Conservation (phyloP, 2,888 invertebrate species). For the Drosophila anomalipes region DNA sequence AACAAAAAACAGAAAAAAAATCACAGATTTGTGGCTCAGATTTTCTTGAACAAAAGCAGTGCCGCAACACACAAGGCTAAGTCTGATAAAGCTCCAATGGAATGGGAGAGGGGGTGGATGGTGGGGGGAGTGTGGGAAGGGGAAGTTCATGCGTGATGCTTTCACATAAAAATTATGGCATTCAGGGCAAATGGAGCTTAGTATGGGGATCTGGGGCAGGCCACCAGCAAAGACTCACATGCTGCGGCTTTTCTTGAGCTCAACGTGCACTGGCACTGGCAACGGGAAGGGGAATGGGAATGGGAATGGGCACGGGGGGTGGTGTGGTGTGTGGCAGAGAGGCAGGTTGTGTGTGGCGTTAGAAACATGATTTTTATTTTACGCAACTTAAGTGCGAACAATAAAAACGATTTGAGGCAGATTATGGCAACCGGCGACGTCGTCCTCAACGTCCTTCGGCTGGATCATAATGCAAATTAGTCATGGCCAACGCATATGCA, state of each 20-base stretch:
- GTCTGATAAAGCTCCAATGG: slow-evolving; percentile 67
- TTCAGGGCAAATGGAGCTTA: slow-evolving; percentile 80
- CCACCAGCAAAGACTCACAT: slow-evolving; percentile 55
- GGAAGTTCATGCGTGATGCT: slow-evolving; percentile 75
- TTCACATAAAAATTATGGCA: slow-evolving; percentile 80
- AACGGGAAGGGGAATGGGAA: background rate
- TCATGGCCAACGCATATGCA: slow-evolving; percentile 79
- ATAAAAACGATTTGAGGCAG: slow-evolving; percentile 82
- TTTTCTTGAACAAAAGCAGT: slow-evolving; percentile 58
- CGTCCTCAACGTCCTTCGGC: slow-evolving; percentile 28
- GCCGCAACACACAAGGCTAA: slow-evolving; percentile 45
- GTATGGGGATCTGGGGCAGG: slow-evolving; percentile 41
- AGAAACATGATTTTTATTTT: slow-evolving; percentile 85
- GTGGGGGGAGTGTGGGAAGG: background rate
- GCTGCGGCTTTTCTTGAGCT: slow-evolving; percentile 55
- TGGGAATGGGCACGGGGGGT: background rate
- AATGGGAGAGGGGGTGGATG: background rate
- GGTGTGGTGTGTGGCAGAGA: background rate
- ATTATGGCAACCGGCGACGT: slow-evolving; percentile 70
- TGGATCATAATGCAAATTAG: slow-evolving; percentile 80
- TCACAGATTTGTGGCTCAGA: slow-evolving; percentile 64
- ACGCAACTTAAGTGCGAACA: slow-evolving; percentile 85
- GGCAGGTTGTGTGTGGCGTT: slow-evolving; percentile 58
- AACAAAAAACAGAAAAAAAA: slow-evolving; percentile 1
- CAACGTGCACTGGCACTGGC: background rate